Evolutionary conservation across 2,888 invertebrate species (phyloP), one percentile per base, ranked within the genome.

Genomic region (Stenoptilia bipunctidactyla): DNA sequence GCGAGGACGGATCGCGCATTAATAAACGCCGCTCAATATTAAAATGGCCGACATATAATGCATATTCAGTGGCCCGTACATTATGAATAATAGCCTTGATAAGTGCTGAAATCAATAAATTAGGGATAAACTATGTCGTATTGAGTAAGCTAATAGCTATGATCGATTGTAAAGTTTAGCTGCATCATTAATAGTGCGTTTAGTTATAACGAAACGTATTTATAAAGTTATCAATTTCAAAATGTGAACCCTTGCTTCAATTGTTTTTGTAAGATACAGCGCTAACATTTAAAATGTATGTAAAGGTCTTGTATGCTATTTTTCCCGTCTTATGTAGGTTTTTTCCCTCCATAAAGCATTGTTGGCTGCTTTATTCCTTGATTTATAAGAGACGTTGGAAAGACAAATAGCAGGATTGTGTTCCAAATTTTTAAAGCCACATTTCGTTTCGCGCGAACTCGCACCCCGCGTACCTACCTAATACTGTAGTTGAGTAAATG

Each of bases 381-480:
- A 89, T 89, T 89, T 89, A 89, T 88, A 87, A 84, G 85, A 87
- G 85, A 87, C 88, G 87, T 88, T 86, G 82, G 85, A 85, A 89
- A 89, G 89, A 89, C 89, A 89, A 89, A 89, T 88, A 89, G 89
- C 85, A 80, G 88, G 89, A 89, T 89, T 89, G 89, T 88, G 89
- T 89, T 86, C 89, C 88, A 89, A 89, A 89, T 89, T 89, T 89
- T 89, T 89, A 89, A 89, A 87, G 88, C 88, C 88, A 86, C 88
- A 89, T 89, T 89, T 89, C 86, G 85, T 89, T 88, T 88, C 85
- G 80, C 83, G 72, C 72, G 66, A 70, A 66, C 76, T 73, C 79
- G 71, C 74, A 64, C 76, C 76, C 76, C 70, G 61, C 52, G 61
- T 55, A 40, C 53, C 53, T 55, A 40, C 53, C 53, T 69, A 70